Base-by-base conservation (phyloP, 2,888 invertebrate species). In the Phalera bucephala region DNA sequence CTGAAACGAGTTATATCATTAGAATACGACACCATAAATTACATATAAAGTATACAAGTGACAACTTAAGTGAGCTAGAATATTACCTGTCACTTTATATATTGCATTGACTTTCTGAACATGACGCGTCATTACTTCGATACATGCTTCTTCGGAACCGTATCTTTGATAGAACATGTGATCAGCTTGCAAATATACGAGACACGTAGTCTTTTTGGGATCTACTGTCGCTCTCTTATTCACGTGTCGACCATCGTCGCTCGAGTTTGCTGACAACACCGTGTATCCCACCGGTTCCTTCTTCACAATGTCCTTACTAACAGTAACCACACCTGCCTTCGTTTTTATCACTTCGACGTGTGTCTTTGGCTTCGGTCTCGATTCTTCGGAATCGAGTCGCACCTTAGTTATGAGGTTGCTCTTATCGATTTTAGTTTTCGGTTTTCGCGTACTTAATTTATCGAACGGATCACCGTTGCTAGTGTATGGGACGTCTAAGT, bases 141-240 rank as follows among this genome's bases (percentile, higher is more conserved):
- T 97, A 74, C 97, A 97, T 1, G 97, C 96, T 75, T 98, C 97
- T 66, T 97, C 97, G 2, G 96, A 95, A 36, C 96, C 97, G 85
- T 98, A 97, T 83, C 97, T 94, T 72, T 97, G 95, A 86, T 95
- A 99, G 83, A 99, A 97, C 83, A 97, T 95, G 82, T 99, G 98
- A 86, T 97, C 97, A 2, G 99, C 98, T 83, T 99, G 98, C 64
- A 99, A 91, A 79, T 97, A 98, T 38, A 99, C 91, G 92, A 97
- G 95, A 72, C 99, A 99, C 0, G 98, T 97, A 22, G 96, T 97
- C 80, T 97, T 97, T 59, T 94, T 93, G 14, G 96, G 96, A 80
- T 95, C 95, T 26, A 95, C 92, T 1, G 93, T 93, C 4, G 94
- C 94, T 46, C 94, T 85, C 68, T 93, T 93, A 62, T 92, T 92